phyloP scores from a whole-genome alignment of 1,140 invertebrate genomes.

The Parapsyche elsis region DNA sequence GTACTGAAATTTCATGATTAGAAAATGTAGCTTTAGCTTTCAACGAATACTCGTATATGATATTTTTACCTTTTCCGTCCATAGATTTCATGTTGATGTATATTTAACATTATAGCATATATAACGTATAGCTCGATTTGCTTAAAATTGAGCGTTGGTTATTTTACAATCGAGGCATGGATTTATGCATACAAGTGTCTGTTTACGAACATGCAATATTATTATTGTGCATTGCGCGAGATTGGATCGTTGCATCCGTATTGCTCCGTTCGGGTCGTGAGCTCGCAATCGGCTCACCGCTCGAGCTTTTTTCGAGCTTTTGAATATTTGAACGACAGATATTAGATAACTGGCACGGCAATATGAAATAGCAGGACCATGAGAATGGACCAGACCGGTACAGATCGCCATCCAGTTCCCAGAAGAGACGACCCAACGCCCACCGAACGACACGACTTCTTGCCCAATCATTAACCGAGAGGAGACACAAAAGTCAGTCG shows the following conservation, averaged over 20 bases:
- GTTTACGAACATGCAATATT: not conserved
- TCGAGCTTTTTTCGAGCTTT: conserved; percentile 3
- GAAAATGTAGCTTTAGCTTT: no score
- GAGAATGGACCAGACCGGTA: not conserved
- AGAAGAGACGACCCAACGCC: conserved; percentile 26
- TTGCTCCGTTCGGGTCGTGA: not conserved
- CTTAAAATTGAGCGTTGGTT: no score
- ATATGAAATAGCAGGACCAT: conserved; percentile 4
- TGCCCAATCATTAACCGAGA: not conserved
- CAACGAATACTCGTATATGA: no score
- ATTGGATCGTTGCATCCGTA: not conserved
- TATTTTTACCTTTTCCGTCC: no score
- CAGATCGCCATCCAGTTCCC: conserved; percentile 22
- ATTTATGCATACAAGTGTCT: not conserved
- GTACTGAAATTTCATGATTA: no score
- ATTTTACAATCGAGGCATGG: not conserved
- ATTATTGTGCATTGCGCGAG: not conserved
- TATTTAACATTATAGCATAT: no score
- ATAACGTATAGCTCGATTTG: no score
- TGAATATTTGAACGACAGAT: conserved; percentile 30
- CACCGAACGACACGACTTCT: conserved; percentile 16
- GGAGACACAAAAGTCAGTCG: no score
- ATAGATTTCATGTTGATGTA: no score
- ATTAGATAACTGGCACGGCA: not conserved
- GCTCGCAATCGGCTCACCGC: conserved; percentile 2